These are phyloP conservation scores for Rhagium mordax DNA, from an alignment of 2,888 invertebrate genomes.

Conservation along the genomic window DNA sequence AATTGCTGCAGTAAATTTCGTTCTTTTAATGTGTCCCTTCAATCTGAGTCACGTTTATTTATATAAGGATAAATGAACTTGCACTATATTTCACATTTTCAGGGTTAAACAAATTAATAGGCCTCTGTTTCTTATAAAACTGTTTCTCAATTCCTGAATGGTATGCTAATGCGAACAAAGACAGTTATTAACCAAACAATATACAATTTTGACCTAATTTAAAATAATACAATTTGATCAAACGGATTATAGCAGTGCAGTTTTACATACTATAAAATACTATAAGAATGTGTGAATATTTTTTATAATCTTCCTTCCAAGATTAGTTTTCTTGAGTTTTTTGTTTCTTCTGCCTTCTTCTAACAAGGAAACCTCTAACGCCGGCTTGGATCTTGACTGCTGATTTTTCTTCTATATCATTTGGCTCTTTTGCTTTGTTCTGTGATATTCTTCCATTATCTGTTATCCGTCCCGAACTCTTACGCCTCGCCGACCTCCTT, in stretches of 20 bases:
- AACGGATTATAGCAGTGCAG: slow-evolving; percentile 8
- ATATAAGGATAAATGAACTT: slow-evolving; percentile 23
- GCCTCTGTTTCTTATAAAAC: not conserved
- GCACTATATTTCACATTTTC: slow-evolving; percentile 19
- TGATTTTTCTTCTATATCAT: slow-evolving; percentile 66
- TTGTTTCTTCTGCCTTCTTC: slow-evolving; percentile 70
- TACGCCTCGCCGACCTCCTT: slow-evolving; percentile 59
- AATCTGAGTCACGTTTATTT: slow-evolving; percentile 14
- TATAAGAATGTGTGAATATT: slow-evolving; percentile 30
- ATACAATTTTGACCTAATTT: not conserved
- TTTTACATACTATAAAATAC: slow-evolving; percentile 12
- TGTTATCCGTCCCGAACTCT: slow-evolving; percentile 56
- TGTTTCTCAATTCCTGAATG: not conserved
- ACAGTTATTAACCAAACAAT: not conserved
- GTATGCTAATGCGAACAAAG: not conserved
- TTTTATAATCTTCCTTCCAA: too few relatives aligned
- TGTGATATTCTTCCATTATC: slow-evolving; percentile 39
- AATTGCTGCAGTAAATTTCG: slow-evolving; percentile 10
- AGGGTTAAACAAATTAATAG: slow-evolving; percentile 17
- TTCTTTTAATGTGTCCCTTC: slow-evolving; percentile 2
- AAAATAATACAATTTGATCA: not conserved
- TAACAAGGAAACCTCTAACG: slow-evolving; percentile 72
- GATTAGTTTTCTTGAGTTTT: slow-evolving; percentile 33
- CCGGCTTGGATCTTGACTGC: slow-evolving; percentile 75
- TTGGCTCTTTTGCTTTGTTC: slow-evolving; percentile 46